phyloP scores from a whole-genome alignment of 2,888 invertebrate genomes.

The Elmis aenea region DNA sequence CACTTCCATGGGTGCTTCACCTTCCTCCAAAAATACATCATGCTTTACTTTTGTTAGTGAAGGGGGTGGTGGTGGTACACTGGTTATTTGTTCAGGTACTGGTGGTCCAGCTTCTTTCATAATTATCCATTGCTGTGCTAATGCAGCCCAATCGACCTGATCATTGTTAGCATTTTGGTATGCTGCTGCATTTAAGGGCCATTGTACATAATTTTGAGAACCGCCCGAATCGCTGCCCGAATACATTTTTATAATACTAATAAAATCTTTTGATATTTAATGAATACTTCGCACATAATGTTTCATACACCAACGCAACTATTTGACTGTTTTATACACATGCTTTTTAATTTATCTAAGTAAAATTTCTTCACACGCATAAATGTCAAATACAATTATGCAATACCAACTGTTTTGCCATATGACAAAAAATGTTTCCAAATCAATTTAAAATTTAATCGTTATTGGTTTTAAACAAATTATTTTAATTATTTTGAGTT shows the following conservation, averaged over 20 bases:
- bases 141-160: constrained; percentile 92
- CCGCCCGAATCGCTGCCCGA: constrained; percentile 53
- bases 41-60: constrained; percentile 27
- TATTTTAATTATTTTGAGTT: too few relatives aligned
- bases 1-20: constrained; percentile 85
- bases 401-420: too few relatives aligned
- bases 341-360: too few relatives aligned
- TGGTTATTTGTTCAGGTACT: constrained; percentile 51
- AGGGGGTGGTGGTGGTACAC: constrained; percentile 56
- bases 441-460: too few relatives aligned
- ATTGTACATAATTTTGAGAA: constrained; percentile 63
- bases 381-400: too few relatives aligned
- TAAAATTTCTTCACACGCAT: too few relatives aligned
- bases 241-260: constrained; percentile 46
- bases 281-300: too few relatives aligned
- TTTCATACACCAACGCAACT: too few relatives aligned
- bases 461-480: too few relatives aligned
- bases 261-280: too few relatives aligned
- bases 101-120: constrained; percentile 73
- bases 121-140: constrained; percentile 97
- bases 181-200: constrained; percentile 76
- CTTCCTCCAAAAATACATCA: constrained; percentile 59
- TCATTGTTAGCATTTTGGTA: constrained; percentile 79
- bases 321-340: too few relatives aligned
- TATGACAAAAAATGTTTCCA: too few relatives aligned